Evolutionary conservation across 2,113 vertebrate species (phyloP).

Genomic region (Bucco capensis): DNA sequence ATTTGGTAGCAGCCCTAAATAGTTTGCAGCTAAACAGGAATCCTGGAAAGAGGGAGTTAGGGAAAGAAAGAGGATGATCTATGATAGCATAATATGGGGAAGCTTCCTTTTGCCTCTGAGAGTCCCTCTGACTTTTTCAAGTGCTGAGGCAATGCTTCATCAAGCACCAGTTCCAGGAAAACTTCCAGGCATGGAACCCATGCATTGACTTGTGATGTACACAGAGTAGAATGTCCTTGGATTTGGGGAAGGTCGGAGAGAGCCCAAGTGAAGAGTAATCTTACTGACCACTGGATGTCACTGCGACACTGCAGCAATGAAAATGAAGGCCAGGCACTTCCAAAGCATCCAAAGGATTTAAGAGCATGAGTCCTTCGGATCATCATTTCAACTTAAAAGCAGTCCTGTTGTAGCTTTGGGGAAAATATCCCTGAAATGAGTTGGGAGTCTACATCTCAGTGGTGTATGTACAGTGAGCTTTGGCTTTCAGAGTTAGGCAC

Average conservation of each 20-base stretch:
- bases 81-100: not conserved
- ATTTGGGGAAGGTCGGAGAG: not conserved
- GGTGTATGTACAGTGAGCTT: not conserved
- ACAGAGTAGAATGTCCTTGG: not conserved
- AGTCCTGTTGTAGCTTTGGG: not conserved
- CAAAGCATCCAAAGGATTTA: not conserved
- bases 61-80: not conserved
- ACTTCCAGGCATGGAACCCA: not conserved
- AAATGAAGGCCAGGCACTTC: slow-evolving; percentile 18
- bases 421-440: slow-evolving; percentile 13
- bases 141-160: not conserved
- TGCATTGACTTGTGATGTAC: not conserved
- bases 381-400: not conserved
- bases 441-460: not conserved
- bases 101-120: not conserved
- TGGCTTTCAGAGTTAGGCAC: not conserved
- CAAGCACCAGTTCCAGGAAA: not conserved
- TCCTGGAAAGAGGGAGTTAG: not conserved
- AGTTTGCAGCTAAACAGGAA: not conserved
- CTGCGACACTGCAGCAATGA: slow-evolving; percentile 66
- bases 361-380: not conserved
- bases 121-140: not conserved
- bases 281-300: slow-evolving; percentile 81
- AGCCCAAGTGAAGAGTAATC: slow-evolving; percentile 64
- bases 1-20: not conserved